A percentile compares a stretch with the other conserved stretches of the same genome.
Conservation (phyloP, 1,140 invertebrate genomes). For the Battus philenor region DNA sequence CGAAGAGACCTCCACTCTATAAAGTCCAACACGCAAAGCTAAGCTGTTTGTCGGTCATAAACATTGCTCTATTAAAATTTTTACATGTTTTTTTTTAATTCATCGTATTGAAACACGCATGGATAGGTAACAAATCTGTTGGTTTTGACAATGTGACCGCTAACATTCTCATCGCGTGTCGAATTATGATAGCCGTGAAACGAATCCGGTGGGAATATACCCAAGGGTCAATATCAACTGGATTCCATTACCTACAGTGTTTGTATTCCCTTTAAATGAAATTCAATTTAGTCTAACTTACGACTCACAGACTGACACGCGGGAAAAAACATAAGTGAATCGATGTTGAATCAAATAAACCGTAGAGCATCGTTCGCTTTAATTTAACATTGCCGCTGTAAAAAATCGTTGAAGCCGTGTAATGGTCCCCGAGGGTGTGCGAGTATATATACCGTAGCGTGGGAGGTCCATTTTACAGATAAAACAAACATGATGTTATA, state of each 20-base stretch:
- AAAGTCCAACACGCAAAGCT: too few relatives aligned
- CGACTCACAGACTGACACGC: not conserved
- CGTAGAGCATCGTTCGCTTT: not conserved
- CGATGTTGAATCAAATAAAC: constrained; percentile 9
- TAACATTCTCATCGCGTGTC: constrained; percentile 38
- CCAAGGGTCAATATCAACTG: not conserved
- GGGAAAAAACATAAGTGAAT: not conserved
- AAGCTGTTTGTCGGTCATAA: too few relatives aligned
- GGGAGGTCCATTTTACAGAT: constrained; percentile 31
- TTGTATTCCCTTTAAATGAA: not conserved
- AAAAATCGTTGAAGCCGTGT: constrained; percentile 2
- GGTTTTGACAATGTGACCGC: constrained; percentile 30
- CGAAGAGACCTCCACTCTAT: too few relatives aligned
- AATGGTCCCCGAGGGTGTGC: constrained; percentile 8
- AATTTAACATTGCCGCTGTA: not conserved
- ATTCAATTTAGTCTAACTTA: constrained; percentile 3
- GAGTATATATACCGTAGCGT: constrained; percentile 21
- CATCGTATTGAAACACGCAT: constrained; percentile 31
- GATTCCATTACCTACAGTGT: not conserved
- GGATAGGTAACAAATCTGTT: constrained; percentile 25
- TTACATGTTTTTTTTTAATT: too few relatives aligned
- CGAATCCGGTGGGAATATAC: constrained; percentile 20
- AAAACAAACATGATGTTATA: constrained; percentile 32
- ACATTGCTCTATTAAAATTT: too few relatives aligned
- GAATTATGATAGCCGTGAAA: constrained; percentile 41